Evolutionary conservation across 2,113 vertebrate species (phyloP).

Genomic region (Trachemys scripta): DNA sequence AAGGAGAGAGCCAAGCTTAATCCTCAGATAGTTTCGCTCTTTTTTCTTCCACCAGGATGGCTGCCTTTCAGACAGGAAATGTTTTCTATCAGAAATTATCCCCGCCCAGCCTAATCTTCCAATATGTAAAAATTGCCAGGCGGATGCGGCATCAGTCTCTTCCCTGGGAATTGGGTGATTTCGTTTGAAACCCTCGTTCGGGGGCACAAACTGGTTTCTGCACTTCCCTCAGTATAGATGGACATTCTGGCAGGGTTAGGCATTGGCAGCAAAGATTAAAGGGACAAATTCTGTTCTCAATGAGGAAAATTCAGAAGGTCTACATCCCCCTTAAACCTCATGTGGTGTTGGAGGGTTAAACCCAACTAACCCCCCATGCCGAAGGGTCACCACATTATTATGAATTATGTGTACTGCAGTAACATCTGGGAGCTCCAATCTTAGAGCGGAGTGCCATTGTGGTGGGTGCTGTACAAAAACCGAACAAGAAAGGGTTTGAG

Average conservation of each 20-base stretch:
- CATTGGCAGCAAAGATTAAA: background rate
- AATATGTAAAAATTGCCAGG: background rate
- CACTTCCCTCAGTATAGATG: too few relatives aligned
- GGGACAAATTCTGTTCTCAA: background rate
- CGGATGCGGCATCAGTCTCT: background rate
- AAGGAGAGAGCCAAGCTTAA: background rate
- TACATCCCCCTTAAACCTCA: background rate
- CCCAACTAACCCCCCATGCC: background rate
- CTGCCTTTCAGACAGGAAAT: fast-evolving
- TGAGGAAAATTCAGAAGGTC: background rate
- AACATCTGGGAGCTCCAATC: too few relatives aligned
- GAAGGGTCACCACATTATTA: background rate
- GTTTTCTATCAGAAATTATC: background rate
- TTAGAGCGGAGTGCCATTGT: too few relatives aligned
- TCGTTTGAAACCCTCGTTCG: background rate
- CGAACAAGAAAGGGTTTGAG: background rate
- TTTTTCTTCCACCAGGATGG: fast-evolving
- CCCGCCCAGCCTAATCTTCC: background rate
- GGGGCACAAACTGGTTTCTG: background rate
- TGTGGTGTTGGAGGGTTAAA: background rate
- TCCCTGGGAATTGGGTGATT: background rate
- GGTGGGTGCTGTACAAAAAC: too few relatives aligned
- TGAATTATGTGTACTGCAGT: background rate
- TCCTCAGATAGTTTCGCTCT: fast-evolving
- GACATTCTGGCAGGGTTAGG: background rate